Evolutionary conservation across 2,797 vertebrate species (phyloP).

Genomic region (Pangasius mekongensis): DNA sequence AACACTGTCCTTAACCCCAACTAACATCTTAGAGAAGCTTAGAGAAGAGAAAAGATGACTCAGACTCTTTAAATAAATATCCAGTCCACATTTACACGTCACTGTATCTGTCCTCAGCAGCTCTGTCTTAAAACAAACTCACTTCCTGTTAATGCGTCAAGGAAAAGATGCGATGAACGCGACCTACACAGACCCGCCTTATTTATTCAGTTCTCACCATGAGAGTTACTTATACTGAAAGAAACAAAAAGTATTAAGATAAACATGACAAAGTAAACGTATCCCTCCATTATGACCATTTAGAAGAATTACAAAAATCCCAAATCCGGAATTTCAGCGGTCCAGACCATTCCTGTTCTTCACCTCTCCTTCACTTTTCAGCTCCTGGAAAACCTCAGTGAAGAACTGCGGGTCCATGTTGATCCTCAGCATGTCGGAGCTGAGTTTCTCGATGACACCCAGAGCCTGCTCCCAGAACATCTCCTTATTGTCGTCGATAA

Average conservation of each 20-base stretch:
- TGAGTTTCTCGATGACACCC: slow-evolving; percentile 89
- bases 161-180: background rate
- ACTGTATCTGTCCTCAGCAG: background rate
- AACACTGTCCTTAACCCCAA: background rate
- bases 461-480: slow-evolving; percentile 94
- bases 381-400: slow-evolving; percentile 96
- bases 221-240: background rate
- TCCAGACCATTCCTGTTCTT: slow-evolving; percentile 79
- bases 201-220: too few relatives aligned
- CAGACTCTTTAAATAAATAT: background rate
- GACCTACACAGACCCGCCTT: background rate
- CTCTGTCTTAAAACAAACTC: background rate
- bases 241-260: background rate
- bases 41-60: background rate
- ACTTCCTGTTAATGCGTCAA: background rate
- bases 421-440: slow-evolving; percentile 93
- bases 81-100: background rate
- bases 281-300: background rate
- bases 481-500: slow-evolving; percentile 90
- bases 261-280: too few relatives aligned
- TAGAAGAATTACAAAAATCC: background rate
- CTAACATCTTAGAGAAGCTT: background rate
- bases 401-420: slow-evolving; percentile 97
- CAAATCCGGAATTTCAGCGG: slow-evolving; percentile 73
- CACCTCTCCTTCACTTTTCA: slow-evolving; percentile 89